phyloP scores from a whole-genome alignment of 2,888 invertebrate genomes.

The Callyntrura guangdongensis region DNA sequence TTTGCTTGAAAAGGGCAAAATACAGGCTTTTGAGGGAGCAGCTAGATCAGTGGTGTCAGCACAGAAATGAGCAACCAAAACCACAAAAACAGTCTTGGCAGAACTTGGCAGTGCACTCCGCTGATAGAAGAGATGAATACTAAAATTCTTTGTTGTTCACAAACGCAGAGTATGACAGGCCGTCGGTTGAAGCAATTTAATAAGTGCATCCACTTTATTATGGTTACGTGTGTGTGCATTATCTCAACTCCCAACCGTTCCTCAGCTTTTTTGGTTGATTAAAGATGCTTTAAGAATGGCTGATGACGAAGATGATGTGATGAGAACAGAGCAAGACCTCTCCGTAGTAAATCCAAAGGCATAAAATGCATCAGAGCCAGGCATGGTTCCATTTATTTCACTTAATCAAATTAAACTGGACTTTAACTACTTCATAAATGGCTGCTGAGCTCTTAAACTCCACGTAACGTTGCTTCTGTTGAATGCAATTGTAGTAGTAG shows the following conservation, averaged over 20 bases:
- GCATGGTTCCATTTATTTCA: conserved; percentile 69
- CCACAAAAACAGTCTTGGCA: conserved; percentile 28
- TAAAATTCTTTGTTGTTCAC: conserved; percentile 23
- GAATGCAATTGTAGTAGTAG: neutral
- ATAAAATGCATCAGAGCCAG: conserved; percentile 6
- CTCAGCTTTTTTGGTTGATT: conserved; percentile 51
- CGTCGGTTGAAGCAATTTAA: conserved; percentile 20
- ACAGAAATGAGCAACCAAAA: conserved; percentile 2
- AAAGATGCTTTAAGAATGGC: conserved; percentile 22
- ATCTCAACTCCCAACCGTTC: conserved; percentile 14
- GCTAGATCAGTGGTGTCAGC: neutral
- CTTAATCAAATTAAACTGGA: conserved; percentile 74
- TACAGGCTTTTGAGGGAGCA: neutral
- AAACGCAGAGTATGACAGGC: neutral
- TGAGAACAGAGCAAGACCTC: neutral
- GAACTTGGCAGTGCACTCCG: conserved; percentile 54
- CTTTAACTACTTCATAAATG: conserved; percentile 71
- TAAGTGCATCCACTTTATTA: conserved; percentile 51
- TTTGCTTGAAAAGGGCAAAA: conserved; percentile 51
- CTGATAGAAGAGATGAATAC: conserved; percentile 24
- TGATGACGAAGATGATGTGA: neutral
- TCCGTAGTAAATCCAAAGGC: neutral
- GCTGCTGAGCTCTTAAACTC: conserved; percentile 46
- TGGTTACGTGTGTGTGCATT: conserved; percentile 27
- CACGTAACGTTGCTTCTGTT: neutral